Evolutionary conservation across 2,888 invertebrate genomes (phyloP).

Genomic region (Stenurella melanura): DNA sequence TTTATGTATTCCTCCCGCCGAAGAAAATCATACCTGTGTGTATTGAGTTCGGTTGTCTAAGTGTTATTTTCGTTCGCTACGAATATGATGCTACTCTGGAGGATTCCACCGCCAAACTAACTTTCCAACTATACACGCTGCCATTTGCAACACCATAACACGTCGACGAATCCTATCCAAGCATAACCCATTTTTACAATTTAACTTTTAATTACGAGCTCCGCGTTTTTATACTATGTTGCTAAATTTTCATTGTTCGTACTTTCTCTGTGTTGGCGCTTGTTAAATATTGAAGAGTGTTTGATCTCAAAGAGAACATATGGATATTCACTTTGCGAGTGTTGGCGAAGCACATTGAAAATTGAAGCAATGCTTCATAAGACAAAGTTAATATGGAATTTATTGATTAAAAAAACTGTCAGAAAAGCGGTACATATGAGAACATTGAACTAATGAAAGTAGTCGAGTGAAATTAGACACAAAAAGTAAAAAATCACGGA

Average conservation of each 20-base stretch:
- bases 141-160: constrained; percentile 20
- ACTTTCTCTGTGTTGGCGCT: not conserved
- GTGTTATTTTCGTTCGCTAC: constrained; percentile 50
- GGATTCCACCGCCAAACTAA: constrained; percentile 49
- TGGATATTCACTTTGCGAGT: not conserved
- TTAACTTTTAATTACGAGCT: not conserved
- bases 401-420: not conserved
- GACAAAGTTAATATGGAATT: too few species aligned
- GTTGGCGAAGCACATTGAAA: too few species aligned
- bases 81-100: constrained; percentile 49
- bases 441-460: too few species aligned
- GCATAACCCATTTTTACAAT: not conserved
- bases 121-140: constrained; percentile 27
- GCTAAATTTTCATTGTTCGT: not conserved
- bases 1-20: constrained; percentile 29
- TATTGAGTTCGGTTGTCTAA: constrained; percentile 53
- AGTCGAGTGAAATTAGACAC: too few species aligned
- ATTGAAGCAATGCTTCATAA: too few species aligned
- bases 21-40: constrained; percentile 55
- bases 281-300: not conserved
- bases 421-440: not conserved
- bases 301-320: not conserved
- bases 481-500: too few species aligned
- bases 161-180: not conserved
- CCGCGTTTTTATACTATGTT: not conserved